A percentile compares a stretch with the other conserved stretches of the same genome.
phyloP scores from a whole-genome alignment of 2,888 invertebrate species.

The Caenorhabditis plicata region DNA sequence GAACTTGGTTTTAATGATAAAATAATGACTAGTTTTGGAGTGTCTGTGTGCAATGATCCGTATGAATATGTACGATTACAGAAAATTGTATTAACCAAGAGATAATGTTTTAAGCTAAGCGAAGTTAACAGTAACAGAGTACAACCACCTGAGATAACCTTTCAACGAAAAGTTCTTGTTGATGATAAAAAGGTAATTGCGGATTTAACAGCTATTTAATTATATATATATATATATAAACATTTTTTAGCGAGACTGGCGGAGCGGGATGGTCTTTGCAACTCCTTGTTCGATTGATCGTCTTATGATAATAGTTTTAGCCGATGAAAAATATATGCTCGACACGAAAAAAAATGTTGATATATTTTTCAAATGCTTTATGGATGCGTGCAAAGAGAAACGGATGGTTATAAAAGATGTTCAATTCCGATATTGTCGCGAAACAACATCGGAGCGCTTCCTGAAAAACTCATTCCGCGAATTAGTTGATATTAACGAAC shows the following conservation, averaged over 20 bases:
- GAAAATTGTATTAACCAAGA: background rate
- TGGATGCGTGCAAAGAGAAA: slow-evolving; percentile 17
- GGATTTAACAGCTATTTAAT: too few relatives aligned
- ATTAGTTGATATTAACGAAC: slow-evolving; percentile 4
- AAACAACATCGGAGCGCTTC: slow-evolving; percentile 8
- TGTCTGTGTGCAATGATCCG: slow-evolving; percentile 29
- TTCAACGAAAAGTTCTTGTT: slow-evolving; percentile 20
- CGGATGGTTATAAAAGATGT: slow-evolving; percentile 8
- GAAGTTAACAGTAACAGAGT: slow-evolving; percentile 22
- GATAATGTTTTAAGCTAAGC: slow-evolving; percentile 4
- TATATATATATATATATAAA: too few relatives aligned
- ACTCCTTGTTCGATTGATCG: too few relatives aligned
- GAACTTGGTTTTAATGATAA: slow-evolving; percentile 21
- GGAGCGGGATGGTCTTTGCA: too few relatives aligned
- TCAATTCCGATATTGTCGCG: slow-evolving; percentile 6
- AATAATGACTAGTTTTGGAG: slow-evolving; percentile 18
- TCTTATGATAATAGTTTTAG: too few relatives aligned
- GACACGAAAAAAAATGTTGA: too few relatives aligned
- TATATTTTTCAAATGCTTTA: too few relatives aligned
- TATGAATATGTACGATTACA: slow-evolving; percentile 9
- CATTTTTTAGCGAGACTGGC: too few relatives aligned
- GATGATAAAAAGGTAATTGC: slow-evolving; percentile 24
- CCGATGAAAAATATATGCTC: too few relatives aligned
- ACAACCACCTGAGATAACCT: slow-evolving; percentile 9
- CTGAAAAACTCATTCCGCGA: slow-evolving; percentile 15